Evolutionary conservation across 1,140 invertebrate genomes (phyloP), one percentile per base, ranked within the genome.

Genomic region (Hormaphis cornu): DNA sequence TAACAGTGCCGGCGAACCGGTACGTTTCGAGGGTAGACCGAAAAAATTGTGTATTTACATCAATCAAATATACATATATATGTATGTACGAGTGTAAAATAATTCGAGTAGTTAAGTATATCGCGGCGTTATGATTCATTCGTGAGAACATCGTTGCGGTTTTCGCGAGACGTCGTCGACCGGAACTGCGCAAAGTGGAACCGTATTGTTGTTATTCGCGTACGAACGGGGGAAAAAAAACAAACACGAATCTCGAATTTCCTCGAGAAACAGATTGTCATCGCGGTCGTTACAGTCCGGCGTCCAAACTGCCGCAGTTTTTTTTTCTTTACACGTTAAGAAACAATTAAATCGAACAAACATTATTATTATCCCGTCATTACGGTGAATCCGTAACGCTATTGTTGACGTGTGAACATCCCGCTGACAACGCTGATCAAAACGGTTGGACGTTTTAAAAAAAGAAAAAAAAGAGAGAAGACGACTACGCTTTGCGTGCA

Each of bases 91-190:
- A n/a, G n/a, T n/a, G n/a, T n/a, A n/a, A n/a, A n/a, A n/a, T n/a
- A n/a, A n/a, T n/a, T n/a, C n/a, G n/a, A n/a, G n/a, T n/a, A n/a
- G n/a, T n/a, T n/a, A n/a, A n/a, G n/a, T n/a, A n/a, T n/a, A n/a
- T n/a, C n/a, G n/a, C 20, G 30, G 30, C 14, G 30, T 22, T 20
- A 24, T 58, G n/a, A 58, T 16, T 18, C 54, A 22, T 58, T 18
- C 54, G 35, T 58, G 54, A 58, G 54, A 58, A 58, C 33, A 40
- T n/a, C n/a, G n/a, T 37, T 24, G 54, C 54, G 54, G 54, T 40
- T 24, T 58, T 58, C 35, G 33, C 54, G 18, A 40, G 54, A 58
- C 54, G 14, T 26, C 20, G 22, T 26, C 20, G 22, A 40, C 54
- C 54, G 54, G 33, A 40, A 58, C 54, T 8, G 54, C 33, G 22